These are phyloP conservation scores for Cyanistes caeruleus DNA, from an alignment of 2,113 vertebrate species.

Conservation along the genomic window DNA sequence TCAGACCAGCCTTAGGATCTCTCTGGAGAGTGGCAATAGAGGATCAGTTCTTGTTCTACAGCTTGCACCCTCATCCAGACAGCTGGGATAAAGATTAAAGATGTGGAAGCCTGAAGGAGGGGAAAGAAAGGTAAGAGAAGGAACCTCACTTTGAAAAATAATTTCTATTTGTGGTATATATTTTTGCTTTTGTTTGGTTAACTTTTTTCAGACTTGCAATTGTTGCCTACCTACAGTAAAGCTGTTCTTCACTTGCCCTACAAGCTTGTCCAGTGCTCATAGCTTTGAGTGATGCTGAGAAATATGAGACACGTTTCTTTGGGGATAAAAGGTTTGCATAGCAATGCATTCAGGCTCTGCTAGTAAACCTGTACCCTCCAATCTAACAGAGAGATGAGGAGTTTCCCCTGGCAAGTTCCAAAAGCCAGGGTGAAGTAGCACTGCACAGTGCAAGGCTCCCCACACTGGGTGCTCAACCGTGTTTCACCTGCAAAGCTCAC, in stretches of 20 bases:
- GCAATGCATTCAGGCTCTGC: not conserved
- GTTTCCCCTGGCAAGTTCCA: not conserved
- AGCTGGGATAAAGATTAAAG: not conserved
- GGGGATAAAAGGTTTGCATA: not conserved
- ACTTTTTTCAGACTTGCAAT: not conserved
- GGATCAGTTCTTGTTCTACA: not conserved
- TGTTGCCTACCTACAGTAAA: not conserved
- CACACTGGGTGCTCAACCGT: accelerated
- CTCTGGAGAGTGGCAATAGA: not conserved
- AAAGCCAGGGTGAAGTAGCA: not conserved
- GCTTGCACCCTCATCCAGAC: not conserved
- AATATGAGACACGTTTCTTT: not conserved
- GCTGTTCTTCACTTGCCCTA: not conserved
- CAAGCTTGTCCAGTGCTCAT: not conserved
- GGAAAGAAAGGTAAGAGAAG: not conserved
- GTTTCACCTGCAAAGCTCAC: not conserved
- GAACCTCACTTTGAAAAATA: not conserved
- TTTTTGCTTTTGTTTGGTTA: not conserved
- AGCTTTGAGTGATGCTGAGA: not conserved
- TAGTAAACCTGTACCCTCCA: not conserved
- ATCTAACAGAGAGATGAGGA: not conserved
- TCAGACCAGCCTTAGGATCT: not conserved
- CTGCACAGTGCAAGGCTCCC: not conserved
- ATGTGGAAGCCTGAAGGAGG: not conserved
- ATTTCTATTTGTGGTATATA: not conserved